Percentiles rank a stretch among this genome's conserved stretches.
Evolutionary conservation across 2,113 vertebrate species (phyloP).

Genomic region (Lonchura striata): DNA sequence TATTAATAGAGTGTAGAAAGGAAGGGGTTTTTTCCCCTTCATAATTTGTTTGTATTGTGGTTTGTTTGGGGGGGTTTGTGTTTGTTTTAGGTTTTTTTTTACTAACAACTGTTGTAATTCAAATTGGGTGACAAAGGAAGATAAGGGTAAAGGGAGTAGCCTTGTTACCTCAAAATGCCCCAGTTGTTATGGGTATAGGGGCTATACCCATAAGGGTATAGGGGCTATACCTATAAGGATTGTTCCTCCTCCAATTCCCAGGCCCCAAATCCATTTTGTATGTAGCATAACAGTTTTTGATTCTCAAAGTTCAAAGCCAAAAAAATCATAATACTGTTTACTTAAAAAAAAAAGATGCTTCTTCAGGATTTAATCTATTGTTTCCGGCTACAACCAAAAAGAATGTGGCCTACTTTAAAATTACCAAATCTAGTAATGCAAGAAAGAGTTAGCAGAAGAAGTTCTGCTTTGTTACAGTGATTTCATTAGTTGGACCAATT

Average conservation of each 20-base stretch:
- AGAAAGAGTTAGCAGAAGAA: background rate
- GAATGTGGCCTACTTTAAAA: background rate
- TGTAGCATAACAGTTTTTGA: background rate
- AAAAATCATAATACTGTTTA: background rate
- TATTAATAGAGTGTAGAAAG: background rate
- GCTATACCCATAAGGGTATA: background rate
- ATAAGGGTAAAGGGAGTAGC: background rate
- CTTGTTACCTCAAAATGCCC: background rate
- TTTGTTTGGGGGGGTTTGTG: background rate
- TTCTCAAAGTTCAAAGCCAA: background rate
- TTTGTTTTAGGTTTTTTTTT: background rate
- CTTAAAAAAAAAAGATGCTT: background rate
- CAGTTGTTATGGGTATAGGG: background rate
- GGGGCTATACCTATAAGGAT: background rate
- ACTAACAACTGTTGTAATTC: background rate
- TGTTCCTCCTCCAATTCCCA: background rate
- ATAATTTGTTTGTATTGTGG: background rate
- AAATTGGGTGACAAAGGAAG: background rate
- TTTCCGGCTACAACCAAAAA: background rate
- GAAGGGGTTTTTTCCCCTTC: rapidly evolving
- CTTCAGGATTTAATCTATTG: background rate
- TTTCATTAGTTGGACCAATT: background rate
- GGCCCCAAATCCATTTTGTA: background rate
- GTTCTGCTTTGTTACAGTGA: background rate
- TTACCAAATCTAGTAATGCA: background rate